Evolutionary conservation across 2,888 invertebrate genomes (phyloP).

Genomic region (Agriopis aurantiaria): DNA sequence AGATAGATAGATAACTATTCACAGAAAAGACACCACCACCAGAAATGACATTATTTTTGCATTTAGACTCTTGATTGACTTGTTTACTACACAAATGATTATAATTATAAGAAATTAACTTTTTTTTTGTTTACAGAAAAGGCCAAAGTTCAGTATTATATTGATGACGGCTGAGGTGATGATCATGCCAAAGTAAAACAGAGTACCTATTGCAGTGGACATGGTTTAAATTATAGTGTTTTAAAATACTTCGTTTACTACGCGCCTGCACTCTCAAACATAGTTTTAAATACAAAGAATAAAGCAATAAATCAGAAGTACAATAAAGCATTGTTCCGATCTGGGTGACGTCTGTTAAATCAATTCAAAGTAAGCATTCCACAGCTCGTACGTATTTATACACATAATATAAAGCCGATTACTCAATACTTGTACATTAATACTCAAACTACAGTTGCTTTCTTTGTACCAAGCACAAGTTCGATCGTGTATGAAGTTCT

Average conservation of each 20-base stretch:
- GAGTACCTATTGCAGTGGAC: not conserved
- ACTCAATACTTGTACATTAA: not conserved
- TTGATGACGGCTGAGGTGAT: no score
- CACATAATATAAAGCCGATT: not conserved
- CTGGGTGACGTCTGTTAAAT: constrained; percentile 40
- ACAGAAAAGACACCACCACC: no score
- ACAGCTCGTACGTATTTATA: constrained; percentile 21
- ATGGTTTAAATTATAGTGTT: not conserved
- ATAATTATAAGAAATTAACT: no score
- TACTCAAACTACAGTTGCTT: not conserved
- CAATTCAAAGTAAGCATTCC: constrained; percentile 48
- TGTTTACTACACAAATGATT: no score
- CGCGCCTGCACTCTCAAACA: constrained; percentile 1
- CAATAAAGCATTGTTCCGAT: constrained; percentile 34
- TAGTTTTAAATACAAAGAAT: constrained; percentile 20
- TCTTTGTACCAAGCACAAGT: not conserved
- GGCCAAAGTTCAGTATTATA: no score
- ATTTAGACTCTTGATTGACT: no score
- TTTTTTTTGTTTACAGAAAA: no score
- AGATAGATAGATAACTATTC: no score
- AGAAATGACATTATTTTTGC: no score
- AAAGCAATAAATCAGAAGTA: constrained; percentile 14
- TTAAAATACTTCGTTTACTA: not conserved
- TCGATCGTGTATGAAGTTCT: no score
- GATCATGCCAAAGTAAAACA: no score